Percentiles rank a stretch among this genome's conserved stretches.
phyloP scores from a whole-genome alignment of 2,113 vertebrate species.

The Tachysurus vachellii region DNA sequence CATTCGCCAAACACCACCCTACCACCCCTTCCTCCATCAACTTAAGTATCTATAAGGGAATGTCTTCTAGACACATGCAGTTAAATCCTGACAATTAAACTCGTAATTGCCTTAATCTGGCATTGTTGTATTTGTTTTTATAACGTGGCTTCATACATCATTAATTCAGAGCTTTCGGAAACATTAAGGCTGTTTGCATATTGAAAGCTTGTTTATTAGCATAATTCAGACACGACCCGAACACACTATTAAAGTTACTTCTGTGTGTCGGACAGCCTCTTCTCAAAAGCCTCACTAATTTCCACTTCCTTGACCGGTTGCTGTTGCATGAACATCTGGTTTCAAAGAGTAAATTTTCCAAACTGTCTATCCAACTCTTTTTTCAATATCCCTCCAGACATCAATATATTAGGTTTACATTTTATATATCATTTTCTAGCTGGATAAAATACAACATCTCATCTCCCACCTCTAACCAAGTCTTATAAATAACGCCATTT shows the following conservation, averaged over 20 bases:
- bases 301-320: not conserved
- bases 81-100: not conserved
- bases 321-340: not conserved
- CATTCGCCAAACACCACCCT: not conserved
- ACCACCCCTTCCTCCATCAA: not conserved
- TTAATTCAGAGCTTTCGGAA: constrained; percentile 4
- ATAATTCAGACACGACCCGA: not conserved
- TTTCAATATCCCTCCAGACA: not conserved
- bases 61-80: not conserved
- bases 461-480: not conserved
- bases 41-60: not conserved
- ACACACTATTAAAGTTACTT: not conserved
- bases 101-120: not conserved
- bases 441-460: not conserved
- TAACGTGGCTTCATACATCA: constrained; percentile 6
- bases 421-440: not conserved
- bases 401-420: not conserved
- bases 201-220: not conserved
- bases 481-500: not conserved
- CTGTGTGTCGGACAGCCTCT: not conserved
- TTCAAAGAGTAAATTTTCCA: not conserved
- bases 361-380: not conserved
- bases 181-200: not conserved
- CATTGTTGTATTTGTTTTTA: not conserved
- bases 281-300: not conserved